Percentiles rank a stretch among this genome's conserved stretches.
Conservation (phyloP, 2,888 invertebrate genomes). For the Patella ulyssiponensis region DNA sequence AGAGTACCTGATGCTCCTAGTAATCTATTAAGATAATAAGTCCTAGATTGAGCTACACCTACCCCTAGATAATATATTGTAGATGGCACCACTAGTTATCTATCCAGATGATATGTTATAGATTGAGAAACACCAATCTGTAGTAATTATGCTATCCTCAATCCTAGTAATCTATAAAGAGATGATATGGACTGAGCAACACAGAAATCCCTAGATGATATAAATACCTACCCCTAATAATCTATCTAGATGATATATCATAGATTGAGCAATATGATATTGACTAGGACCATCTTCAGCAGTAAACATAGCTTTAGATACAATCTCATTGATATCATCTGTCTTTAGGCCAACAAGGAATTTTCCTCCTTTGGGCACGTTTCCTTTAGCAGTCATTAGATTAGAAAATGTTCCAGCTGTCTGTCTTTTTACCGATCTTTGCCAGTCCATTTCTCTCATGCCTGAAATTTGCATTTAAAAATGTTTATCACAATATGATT, state of each 20-base stretch:
- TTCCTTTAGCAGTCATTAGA: conserved; percentile 31
- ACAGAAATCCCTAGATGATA: too few species aligned
- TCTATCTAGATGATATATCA: conserved; percentile 58
- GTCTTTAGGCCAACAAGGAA: conserved; percentile 41
- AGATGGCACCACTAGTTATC: too few species aligned
- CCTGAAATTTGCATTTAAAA: conserved; percentile 34
- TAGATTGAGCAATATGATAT: conserved; percentile 53
- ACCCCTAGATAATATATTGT: background rate
- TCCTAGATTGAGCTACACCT: too few species aligned
- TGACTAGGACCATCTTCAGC: conserved; percentile 50
- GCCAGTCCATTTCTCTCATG: conserved; percentile 51
- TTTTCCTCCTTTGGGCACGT: conserved; percentile 41
- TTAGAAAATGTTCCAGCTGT: conserved; percentile 38
- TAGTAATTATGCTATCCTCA: background rate
- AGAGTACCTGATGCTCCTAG: too few species aligned
- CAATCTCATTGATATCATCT: conserved; percentile 22
- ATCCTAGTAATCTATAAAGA: background rate
- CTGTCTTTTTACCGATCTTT: conserved; percentile 37
- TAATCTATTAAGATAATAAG: too few species aligned
- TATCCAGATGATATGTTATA: too few species aligned
- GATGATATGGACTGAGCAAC: too few species aligned
- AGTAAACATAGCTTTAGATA: conserved; percentile 51
- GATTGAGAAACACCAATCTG: background rate
- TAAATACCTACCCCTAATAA: conserved; percentile 57
- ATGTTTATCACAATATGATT: too few species aligned